Percentiles rank a stretch among this genome's conserved stretches.
phyloP scores from a whole-genome alignment of 2,797 vertebrate genomes.

The Protonibea diacanthus region DNA sequence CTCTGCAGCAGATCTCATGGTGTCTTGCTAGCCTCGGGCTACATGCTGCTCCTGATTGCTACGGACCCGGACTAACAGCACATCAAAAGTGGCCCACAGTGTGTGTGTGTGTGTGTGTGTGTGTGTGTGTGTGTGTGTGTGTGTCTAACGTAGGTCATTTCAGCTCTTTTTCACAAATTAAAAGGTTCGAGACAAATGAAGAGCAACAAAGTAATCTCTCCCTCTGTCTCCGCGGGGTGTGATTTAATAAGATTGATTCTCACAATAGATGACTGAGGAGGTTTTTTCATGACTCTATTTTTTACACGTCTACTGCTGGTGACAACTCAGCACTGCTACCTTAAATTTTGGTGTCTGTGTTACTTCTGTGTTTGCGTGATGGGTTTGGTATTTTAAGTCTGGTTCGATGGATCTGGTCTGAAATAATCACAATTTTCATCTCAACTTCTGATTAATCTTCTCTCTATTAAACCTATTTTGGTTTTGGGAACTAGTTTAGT shows the following conservation, averaged over 20 bases:
- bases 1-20: slow-evolving; percentile 45
- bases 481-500: background rate
- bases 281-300: slow-evolving; percentile 38
- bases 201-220: slow-evolving; percentile 48
- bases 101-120: slow-evolving; percentile 34
- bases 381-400: background rate
- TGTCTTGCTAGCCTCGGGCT: slow-evolving; percentile 68
- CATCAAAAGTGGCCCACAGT: slow-evolving; percentile 65
- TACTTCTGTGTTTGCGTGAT: slow-evolving; percentile 21
- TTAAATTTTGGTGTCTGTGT: slow-evolving; percentile 33
- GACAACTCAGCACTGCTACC: slow-evolving; percentile 34
- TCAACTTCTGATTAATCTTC: background rate
- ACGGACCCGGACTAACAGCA: slow-evolving; percentile 61
- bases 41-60: slow-evolving; percentile 70
- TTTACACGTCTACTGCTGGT: slow-evolving; percentile 47
- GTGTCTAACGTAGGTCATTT: slow-evolving; percentile 54
- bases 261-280: slow-evolving; percentile 58
- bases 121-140: slow-evolving; percentile 36
- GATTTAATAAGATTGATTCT: slow-evolving; percentile 69
- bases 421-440: background rate
- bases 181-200: slow-evolving; percentile 68
- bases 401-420: background rate
- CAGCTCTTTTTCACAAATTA: slow-evolving; percentile 50
- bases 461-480: background rate
- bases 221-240: slow-evolving; percentile 46